phyloP scores from a whole-genome alignment of 2,888 invertebrate genomes.

The Nymphalis c-album region DNA sequence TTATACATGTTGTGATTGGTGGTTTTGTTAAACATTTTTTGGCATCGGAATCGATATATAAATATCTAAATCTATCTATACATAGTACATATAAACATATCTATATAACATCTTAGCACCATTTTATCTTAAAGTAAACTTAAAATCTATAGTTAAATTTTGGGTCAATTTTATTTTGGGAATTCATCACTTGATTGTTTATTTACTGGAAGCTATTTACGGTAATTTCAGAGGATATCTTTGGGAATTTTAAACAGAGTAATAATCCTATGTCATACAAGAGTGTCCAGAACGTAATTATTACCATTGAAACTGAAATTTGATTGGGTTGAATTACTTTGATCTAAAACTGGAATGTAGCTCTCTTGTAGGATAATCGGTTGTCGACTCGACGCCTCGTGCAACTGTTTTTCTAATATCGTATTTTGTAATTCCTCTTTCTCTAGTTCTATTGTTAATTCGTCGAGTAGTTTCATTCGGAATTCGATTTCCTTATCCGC shows the following conservation, averaged over 20 bases:
- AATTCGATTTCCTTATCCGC: constrained; percentile 79
- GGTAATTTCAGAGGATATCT: constrained; percentile 58
- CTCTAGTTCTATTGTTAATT: constrained; percentile 77
- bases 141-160: constrained; percentile 39
- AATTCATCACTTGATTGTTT: constrained; percentile 41
- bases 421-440: constrained; percentile 76
- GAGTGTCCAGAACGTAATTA: constrained; percentile 70
- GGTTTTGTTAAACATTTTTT: constrained; percentile 71
- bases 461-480: constrained; percentile 78
- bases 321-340: constrained; percentile 50
- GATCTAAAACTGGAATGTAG: constrained; percentile 72
- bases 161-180: constrained; percentile 45
- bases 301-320: constrained; percentile 47
- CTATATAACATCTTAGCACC: constrained; percentile 47
- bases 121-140: constrained; percentile 39
- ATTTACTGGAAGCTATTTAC: constrained; percentile 40
- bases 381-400: constrained; percentile 72
- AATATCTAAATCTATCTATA: constrained; percentile 41
- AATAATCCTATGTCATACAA: constrained; percentile 69
- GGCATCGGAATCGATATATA: constrained; percentile 64
- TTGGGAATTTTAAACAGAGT: constrained; percentile 47
- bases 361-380: constrained; percentile 73
- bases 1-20: constrained; percentile 65
- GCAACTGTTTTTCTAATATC: constrained; percentile 71
- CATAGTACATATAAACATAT: constrained; percentile 38